phyloP scores from a whole-genome alignment of 2,797 vertebrate genomes.

The Tapirus indicus region DNA sequence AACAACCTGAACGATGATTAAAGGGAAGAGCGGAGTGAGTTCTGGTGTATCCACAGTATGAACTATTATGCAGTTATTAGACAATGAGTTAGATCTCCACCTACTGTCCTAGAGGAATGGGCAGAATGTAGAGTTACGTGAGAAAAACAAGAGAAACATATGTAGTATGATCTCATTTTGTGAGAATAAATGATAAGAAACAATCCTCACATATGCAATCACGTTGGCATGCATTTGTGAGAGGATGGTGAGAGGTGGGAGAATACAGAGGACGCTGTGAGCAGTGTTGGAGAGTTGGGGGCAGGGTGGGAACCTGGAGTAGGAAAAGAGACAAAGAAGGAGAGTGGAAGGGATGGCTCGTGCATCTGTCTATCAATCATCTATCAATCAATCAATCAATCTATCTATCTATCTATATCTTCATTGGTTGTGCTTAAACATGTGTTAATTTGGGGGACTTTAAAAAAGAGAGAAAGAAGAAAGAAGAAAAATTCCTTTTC shows the following conservation, averaged over 20 bases:
- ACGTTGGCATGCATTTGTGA: neutral
- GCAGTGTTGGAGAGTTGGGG: neutral
- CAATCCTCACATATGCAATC: neutral
- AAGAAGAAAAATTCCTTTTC: neutral
- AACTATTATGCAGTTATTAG: neutral
- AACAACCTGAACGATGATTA: neutral
- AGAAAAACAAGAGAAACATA: conserved; percentile 40
- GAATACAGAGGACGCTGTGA: neutral
- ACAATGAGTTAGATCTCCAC: neutral
- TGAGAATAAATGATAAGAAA: conserved; percentile 3
- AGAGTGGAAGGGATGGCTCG: neutral
- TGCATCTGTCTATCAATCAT: neutral
- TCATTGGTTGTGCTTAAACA: neutral
- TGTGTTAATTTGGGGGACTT: conserved; percentile 20
- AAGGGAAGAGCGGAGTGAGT: neutral
- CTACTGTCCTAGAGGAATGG: neutral
- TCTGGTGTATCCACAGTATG: neutral
- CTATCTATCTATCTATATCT: neutral
- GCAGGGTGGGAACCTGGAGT: neutral
- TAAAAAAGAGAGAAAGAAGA: neutral
- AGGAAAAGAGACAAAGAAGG: neutral
- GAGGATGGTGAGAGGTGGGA: neutral
- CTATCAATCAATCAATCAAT: neutral
- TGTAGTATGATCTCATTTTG: neutral
- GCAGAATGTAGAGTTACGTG: neutral